Base-by-base conservation (phyloP, 2,797 vertebrate genomes). In the Aldrovandia affinis region DNA sequence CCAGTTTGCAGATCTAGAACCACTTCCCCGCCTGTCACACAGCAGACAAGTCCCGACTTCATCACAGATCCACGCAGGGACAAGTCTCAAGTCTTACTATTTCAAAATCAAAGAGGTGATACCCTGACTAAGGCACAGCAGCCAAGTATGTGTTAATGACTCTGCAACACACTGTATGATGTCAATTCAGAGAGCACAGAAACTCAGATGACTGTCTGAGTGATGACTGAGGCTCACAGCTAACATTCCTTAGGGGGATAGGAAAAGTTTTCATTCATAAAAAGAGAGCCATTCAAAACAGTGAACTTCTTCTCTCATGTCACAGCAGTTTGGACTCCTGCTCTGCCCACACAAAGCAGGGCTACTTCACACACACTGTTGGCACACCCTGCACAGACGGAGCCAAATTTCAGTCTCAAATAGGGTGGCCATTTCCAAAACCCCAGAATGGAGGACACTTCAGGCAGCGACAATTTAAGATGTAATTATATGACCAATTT, bases 251-350 rank as follows among this genome's bases (percentile, higher is more conserved):
- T 36, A 42, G 22, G 20, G 47, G 52, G 36, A 3, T 14, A 61
- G 20, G 28, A 57, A 80, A 18, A 54, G 47, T 50, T 57, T 77
- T 61, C n/a, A 81, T 85, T 81, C 83, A 81, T 77, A 77, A 81
- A 59, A 77, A 39, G 61, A n/a, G 39, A 59, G 10, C 25, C 65
- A 59, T 75, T 59, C 42, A 55, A 81, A 57, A 81, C 65, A 42
- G 52, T 44, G 6, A 54, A 52, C 36, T 18, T 33, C 30, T 75
- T 44, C 68, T 61, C 54, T 52, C 36, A 33, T 63, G 36, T 68
- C 25, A 68, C 36, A 57, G 59, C 50, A 5, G 30, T 20, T 25
- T 47, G 22, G n/a, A 55, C 52, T 28, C 61, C 59, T n/a, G 12
- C 28, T n/a, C 61, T n/a, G 2, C 61, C 61, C 36, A 30, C 63